Evolutionary conservation across 2,113 vertebrate genomes (phyloP).

Genomic region (Etia nguti): DNA sequence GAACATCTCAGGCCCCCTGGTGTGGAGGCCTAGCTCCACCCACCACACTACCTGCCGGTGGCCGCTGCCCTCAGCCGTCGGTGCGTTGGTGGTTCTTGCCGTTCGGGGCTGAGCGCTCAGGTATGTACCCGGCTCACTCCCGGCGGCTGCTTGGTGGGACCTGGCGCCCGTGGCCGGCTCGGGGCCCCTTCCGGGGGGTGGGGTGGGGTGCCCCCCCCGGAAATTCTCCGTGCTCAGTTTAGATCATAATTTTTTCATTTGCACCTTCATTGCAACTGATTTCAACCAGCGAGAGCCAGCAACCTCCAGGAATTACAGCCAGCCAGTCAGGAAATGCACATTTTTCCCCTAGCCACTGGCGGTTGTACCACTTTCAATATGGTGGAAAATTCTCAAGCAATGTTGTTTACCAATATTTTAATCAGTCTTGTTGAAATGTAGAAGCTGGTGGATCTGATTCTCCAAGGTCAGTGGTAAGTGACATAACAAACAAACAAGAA

Average conservation of each 20-base stretch:
- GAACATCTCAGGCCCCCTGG: no score
- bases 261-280: not conserved
- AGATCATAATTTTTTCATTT: not conserved
- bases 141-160: no score
- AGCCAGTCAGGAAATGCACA: not conserved
- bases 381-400: not conserved
- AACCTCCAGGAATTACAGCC: not conserved
- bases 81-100: no score
- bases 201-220: no score
- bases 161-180: no score
- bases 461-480: not conserved
- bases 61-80: no score
- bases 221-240: not conserved
- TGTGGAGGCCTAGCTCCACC: no score
- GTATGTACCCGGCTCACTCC: no score
- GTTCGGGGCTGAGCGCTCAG: no score
- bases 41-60: no score
- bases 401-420: not conserved
- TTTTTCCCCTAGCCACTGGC: not conserved
- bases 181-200: no score
- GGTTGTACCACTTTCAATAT: rapidly evolving
- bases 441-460: not conserved
- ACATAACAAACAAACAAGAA: not conserved
- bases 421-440: not conserved
- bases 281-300: not conserved